These are phyloP conservation scores for Tachysurus vachellii DNA, from an alignment of 2,113 vertebrate genomes.

Conservation along the genomic window DNA sequence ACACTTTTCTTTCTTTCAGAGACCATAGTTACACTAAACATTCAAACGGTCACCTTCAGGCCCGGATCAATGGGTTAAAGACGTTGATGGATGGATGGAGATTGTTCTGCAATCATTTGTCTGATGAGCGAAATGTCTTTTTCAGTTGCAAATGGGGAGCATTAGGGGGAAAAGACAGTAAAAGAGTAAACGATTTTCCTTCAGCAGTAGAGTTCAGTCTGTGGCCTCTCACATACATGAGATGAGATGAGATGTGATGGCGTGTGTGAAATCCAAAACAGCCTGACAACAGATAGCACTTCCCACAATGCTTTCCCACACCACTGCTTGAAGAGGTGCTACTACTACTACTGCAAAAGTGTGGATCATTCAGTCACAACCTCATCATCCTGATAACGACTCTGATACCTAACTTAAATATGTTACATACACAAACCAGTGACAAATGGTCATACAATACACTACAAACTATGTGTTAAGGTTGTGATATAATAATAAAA, in stretches of 20 bases:
- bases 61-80: slow-evolving; percentile 21
- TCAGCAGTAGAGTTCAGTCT: not conserved
- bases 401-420: not conserved
- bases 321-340: not conserved
- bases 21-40: slow-evolving; percentile 64
- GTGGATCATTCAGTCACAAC: no score
- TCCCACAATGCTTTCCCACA: slow-evolving; percentile 24
- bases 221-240: not conserved
- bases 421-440: not conserved
- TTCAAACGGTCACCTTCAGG: slow-evolving; percentile 39
- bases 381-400: not conserved
- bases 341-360: not conserved
- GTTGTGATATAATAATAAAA: not conserved
- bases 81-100: slow-evolving; percentile 34
- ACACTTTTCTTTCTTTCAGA: slow-evolving; percentile 60
- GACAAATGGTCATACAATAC: not conserved
- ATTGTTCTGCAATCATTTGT: slow-evolving; percentile 29
- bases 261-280: slow-evolving; percentile 31
- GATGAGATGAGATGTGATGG: slow-evolving; percentile 7
- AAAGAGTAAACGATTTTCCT: slow-evolving; percentile 35
- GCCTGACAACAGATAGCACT: slow-evolving; percentile 7
- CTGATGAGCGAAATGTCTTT: slow-evolving; percentile 20
- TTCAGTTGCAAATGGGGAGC: slow-evolving; percentile 40
- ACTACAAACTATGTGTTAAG: not conserved
- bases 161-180: not conserved